A percentile compares a stretch with the other conserved stretches of the same genome.
phyloP scores from a whole-genome alignment of 2,113 vertebrate species.

The Leucoraja erinaceus region DNA sequence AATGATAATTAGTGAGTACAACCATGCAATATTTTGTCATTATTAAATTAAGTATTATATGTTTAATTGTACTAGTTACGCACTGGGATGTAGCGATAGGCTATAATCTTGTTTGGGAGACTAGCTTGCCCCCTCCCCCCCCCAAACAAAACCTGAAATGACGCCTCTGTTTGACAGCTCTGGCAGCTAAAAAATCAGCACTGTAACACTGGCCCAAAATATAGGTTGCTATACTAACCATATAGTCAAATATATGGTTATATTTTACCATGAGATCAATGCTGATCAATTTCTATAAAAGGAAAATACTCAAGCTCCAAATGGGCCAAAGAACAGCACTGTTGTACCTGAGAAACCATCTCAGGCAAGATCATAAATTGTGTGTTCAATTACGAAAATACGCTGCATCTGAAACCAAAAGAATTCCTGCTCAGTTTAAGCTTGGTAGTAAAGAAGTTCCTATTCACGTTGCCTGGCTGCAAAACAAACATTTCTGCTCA shows the following conservation, averaged over 20 bases:
- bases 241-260: not conserved
- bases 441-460: not conserved
- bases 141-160: too few relatives aligned
- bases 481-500: not conserved
- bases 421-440: not conserved
- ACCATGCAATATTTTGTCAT: too few relatives aligned
- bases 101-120: too few relatives aligned
- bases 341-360: not conserved
- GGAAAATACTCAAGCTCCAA: not conserved
- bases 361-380: not conserved
- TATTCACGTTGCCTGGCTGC: not conserved
- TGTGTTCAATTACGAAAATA: not conserved
- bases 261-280: not conserved
- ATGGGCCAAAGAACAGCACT: not conserved
- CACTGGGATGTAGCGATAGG: too few relatives aligned
- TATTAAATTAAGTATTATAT: too few relatives aligned
- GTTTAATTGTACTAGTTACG: too few relatives aligned
- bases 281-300: not conserved
- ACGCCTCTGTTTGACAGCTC: too few relatives aligned
- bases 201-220: too few relatives aligned
- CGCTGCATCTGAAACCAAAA: not conserved
- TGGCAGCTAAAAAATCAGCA: too few relatives aligned
- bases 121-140: too few relatives aligned
- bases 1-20: too few relatives aligned
- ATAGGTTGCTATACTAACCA: too few relatives aligned